These are phyloP conservation scores for Melanerpes formicivorus DNA, from an alignment of 2,113 vertebrate species.

Conservation along the genomic window DNA sequence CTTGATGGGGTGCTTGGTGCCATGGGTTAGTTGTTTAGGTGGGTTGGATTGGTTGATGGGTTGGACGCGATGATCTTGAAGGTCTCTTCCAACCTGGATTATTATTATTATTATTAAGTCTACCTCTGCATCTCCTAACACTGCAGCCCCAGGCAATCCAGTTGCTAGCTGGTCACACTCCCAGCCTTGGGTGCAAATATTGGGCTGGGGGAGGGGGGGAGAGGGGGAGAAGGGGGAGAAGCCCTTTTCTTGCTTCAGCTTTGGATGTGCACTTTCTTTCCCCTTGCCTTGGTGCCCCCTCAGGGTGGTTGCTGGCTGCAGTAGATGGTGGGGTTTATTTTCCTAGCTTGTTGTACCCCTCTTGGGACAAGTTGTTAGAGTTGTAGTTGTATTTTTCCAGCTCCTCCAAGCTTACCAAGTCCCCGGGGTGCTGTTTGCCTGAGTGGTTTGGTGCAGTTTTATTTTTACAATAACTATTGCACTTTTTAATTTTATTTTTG, in stretches of 20 bases:
- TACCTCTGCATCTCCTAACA: background rate
- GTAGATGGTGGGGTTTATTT: constrained; percentile 41
- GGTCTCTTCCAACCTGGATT: too few species aligned
- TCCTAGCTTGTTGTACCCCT: constrained; percentile 41
- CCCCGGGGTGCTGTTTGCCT: constrained; percentile 43
- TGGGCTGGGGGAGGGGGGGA: background rate
- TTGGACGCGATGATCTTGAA: too few species aligned
- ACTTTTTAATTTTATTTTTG: constrained; percentile 73
- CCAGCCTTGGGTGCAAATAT: background rate
- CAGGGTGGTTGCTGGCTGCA: constrained; percentile 7
- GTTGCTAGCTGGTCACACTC: background rate
- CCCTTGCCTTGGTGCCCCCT: constrained; percentile 13
- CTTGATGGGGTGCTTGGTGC: too few species aligned
- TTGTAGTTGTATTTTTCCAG: constrained; percentile 56
- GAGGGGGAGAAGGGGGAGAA: background rate
- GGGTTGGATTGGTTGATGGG: too few species aligned
- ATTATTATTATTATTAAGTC: too few species aligned
- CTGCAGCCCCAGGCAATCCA: background rate
- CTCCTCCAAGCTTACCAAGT: constrained; percentile 45
- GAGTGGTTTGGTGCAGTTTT: constrained; percentile 67
- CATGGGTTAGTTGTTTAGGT: too few species aligned
- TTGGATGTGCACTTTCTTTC: constrained; percentile 2
- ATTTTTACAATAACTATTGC: constrained; percentile 69
- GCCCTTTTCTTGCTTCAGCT: background rate
- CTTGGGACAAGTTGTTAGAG: constrained; percentile 23